Evolutionary conservation across 2,797 vertebrate genomes (phyloP).

Genomic region (Cirrhinus mrigala): DNA sequence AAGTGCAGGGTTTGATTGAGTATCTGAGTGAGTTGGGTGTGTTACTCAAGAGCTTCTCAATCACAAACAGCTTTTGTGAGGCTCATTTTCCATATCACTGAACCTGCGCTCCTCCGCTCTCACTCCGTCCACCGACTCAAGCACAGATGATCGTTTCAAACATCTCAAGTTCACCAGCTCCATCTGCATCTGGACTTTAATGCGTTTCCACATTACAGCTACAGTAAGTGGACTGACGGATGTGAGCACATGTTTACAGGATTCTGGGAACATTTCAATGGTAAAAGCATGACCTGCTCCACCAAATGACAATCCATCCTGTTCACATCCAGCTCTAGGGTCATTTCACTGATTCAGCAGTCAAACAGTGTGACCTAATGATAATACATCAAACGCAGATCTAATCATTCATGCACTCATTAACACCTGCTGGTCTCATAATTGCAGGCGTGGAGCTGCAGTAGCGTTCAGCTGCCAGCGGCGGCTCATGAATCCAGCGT

Average conservation of each 20-base stretch:
- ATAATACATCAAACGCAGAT: not conserved
- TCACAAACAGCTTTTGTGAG: constrained; percentile 13
- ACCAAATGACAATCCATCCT: not conserved
- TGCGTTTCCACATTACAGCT: not conserved
- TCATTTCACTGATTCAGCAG: not conserved
- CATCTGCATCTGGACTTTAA: not conserved
- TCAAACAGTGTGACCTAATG: not conserved
- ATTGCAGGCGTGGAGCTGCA: not conserved
- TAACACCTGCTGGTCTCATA: not conserved
- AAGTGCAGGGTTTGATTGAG: not conserved
- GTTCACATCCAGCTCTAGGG: not conserved
- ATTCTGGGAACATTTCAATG: not conserved
- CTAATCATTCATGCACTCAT: not conserved
- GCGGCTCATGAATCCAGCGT: constrained; percentile 9
- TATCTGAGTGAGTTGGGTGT: not conserved
- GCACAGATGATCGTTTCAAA: not conserved
- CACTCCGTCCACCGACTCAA: not conserved
- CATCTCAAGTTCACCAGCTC: not conserved
- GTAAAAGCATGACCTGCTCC: too few species aligned
- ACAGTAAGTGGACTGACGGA: not conserved
- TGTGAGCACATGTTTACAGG: not conserved
- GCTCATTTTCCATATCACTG: constrained; percentile 10
- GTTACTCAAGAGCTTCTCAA: constrained; percentile 12
- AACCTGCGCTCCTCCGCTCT: not conserved
- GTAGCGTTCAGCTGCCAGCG: not conserved